Base-by-base conservation (phyloP, 2,797 vertebrate species). In the Botia kubotai region DNA sequence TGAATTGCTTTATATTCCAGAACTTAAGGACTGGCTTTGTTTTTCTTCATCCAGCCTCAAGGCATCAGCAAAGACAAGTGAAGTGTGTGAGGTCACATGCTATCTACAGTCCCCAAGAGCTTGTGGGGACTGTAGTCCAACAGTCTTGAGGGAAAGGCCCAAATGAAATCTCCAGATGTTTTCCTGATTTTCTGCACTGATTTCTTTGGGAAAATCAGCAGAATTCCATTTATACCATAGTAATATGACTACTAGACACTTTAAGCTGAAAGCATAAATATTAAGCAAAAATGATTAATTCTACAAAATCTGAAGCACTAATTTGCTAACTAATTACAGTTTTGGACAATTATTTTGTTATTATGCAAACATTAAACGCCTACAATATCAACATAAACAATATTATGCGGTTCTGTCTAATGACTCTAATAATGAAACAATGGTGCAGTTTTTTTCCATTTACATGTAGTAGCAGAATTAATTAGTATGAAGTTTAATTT, bases 51-150 rank as follows among this genome's bases (percentile, higher is more conserved):
- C 33, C 63, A 46, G 65, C 63, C 65, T 68, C 52, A 58, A 77
- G 36, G 36, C 75, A 60, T 69, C 52, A 58, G 11, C 75, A 77
- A 77, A 65, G 75, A 77, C 65, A 77, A 58, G 65, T 29, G 53
- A 77, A 77, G 21, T 16, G 75, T 68, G 52, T 58, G 53, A 77
- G 75, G 66, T 77, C 75, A 60, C 75, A 77, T 60, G 66, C 52
- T 77, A 77, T 77, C 52, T 60, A 26, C 76, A 60, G 46, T 66
- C 67, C 65, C n/a, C 76, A 78, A 17, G 55, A 70, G 55, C 17
- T 23, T 70, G 39, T 60, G 17, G 39, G 50, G 55, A 50, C 23
- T 70, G 17, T n/a, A 48, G 14, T 11, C 63, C 63, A 68, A 46
- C 57, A 50, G 33, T 67, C 13, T n/a, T 29, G 12, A 62, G 14